Conservation (phyloP, 2,113 vertebrate species). For the Benthochromis sp. region DNA sequence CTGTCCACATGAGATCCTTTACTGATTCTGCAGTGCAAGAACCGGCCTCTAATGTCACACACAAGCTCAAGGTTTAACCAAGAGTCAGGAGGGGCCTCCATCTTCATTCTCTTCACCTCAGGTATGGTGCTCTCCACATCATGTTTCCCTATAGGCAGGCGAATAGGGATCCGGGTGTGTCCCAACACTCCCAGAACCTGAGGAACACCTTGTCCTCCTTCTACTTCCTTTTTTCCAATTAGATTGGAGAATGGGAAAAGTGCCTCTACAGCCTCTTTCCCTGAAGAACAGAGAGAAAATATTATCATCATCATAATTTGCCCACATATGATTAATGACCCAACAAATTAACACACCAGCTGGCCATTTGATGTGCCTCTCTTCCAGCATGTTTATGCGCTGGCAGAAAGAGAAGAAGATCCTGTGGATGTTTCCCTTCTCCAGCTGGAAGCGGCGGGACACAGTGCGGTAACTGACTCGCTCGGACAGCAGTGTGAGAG, state of each 20-base stretch:
- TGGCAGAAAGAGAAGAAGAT: slow-evolving; percentile 72
- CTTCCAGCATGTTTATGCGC: slow-evolving; percentile 49
- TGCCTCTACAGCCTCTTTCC: slow-evolving; percentile 6
- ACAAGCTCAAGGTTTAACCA: slow-evolving; percentile 68
- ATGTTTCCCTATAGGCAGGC: slow-evolving; percentile 47
- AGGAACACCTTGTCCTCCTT: slow-evolving; percentile 10
- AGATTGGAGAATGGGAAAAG: slow-evolving; percentile 46
- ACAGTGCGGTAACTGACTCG: slow-evolving; percentile 67
- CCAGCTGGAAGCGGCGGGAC: slow-evolving; percentile 63
- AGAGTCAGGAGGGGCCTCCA: slow-evolving; percentile 48
- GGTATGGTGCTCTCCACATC: slow-evolving; percentile 30
- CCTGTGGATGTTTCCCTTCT: slow-evolving; percentile 72
- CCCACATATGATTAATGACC: neutral
- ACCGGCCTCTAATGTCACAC: slow-evolving; percentile 47
- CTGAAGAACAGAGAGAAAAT: slow-evolving; percentile 9
- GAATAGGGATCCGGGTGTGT: slow-evolving; percentile 62
- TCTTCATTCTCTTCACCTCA: slow-evolving; percentile 49
- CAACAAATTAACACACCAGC: slow-evolving; percentile 21
- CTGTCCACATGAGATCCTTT: slow-evolving; percentile 44
- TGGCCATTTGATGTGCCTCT: slow-evolving; percentile 59
- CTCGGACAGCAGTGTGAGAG: slow-evolving; percentile 64
- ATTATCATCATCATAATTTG: neutral
- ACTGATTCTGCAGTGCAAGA: slow-evolving; percentile 63
- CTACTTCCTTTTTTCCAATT: neutral
- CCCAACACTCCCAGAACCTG: slow-evolving; percentile 65